phyloP scores from a whole-genome alignment of 2,888 invertebrate species.

The Phortica okadai region DNA sequence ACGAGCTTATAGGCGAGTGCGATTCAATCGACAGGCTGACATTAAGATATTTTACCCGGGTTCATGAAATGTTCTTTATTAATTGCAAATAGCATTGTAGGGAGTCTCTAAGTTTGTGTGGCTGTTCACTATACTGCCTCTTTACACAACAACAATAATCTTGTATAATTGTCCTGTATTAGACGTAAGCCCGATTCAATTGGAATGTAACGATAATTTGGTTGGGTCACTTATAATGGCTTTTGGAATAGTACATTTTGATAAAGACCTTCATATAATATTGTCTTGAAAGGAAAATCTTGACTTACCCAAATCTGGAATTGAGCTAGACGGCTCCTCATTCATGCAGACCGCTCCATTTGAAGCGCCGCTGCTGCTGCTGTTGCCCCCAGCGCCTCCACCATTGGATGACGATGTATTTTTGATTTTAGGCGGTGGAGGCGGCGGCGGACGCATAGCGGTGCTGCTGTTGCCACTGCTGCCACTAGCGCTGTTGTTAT shows the following conservation, averaged over 20 bases:
- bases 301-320: constrained; percentile 90
- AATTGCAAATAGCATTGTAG: not conserved
- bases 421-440: constrained; percentile 76
- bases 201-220: constrained; percentile 19
- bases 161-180: not conserved
- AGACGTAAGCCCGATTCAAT: not conserved
- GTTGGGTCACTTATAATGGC: too few species aligned
- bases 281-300: not conserved
- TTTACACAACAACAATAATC: not conserved
- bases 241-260: not conserved
- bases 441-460: constrained; percentile 76
- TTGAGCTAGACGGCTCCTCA: constrained; percentile 91
- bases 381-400: constrained; percentile 33
- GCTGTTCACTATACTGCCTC: not conserved
- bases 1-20: not conserved
- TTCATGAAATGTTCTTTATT: not conserved
- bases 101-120: not conserved
- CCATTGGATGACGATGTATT: constrained; percentile 54
- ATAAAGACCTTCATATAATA: not conserved
- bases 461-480: constrained; percentile 48
- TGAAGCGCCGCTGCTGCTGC: constrained; percentile 38
- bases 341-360: constrained; percentile 72
- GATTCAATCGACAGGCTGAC: too few species aligned
- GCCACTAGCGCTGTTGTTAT: constrained; percentile 44
- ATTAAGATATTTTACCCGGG: not conserved